Evolutionary conservation across 2,888 invertebrate species (phyloP), one percentile per base, ranked within the genome.

Genomic region (Mycalesis mineus): DNA sequence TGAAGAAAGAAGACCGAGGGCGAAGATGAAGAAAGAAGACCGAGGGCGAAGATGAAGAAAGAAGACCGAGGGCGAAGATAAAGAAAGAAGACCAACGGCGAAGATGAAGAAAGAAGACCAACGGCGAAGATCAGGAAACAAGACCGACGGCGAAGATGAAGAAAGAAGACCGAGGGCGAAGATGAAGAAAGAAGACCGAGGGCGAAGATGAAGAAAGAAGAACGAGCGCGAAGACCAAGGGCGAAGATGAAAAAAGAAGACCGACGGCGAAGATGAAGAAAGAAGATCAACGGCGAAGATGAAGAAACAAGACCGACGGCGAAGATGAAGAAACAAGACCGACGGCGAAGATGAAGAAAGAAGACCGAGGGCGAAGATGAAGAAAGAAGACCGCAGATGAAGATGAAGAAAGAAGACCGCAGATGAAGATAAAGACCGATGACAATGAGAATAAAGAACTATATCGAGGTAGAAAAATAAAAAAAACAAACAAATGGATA

Each of bases 191-290:
- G 58, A 61, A 52, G 41, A 22, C 3, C 22, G 22, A 22, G 22
- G 22, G 45, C 17, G 33, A 53, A 42, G 41, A 53, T 54, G 55
- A 65, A 65, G 62, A 62, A 52, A 54, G 58, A 61, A 52, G 41
- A 50, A 29, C 13, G 44, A 33, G 49, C 44, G 47, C 36, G 52
- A 58, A 55, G 40, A 48, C 17, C 50, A 62, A 63, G 48, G 5
- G 5, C 2, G 22, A 22, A 22, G 22, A 22, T 28, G 53, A 62
- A 63, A 45, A 56, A 7, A 9, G 33, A 33, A 33, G 7, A 33
- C 33, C 33, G 2, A 33, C 1, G 29, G 9, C 4, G 44, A 17
- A 9, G 44, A 44, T 1, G 28, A 58, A 55, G 53, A 49, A 22
- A 7, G 47, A 59, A 57, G 47, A 55, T 13, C 8, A 22, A 22